Evolutionary conservation across 2,113 vertebrate genomes (phyloP).

Genomic region (Rhabdomys dilectus): DNA sequence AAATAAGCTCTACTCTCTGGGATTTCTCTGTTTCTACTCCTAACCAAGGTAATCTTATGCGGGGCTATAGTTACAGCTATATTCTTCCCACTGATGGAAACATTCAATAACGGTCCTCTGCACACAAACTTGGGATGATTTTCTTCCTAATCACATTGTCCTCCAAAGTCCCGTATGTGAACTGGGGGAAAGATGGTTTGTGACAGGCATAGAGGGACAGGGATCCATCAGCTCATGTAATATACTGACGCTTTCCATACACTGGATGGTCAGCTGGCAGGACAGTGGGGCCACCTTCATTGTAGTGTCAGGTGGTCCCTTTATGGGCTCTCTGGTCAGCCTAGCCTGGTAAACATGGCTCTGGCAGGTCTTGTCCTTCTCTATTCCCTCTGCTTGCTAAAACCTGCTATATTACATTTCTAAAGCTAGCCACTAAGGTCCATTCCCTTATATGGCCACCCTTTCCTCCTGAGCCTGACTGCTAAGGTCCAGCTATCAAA

Average conservation of each 20-base stretch:
- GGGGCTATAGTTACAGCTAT: neutral
- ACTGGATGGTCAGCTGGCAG: neutral
- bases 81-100: neutral
- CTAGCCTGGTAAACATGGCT: no score
- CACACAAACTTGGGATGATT: conserved; percentile 43
- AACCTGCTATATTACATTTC: no score
- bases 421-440: no score
- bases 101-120: conserved; percentile 48
- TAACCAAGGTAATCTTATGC: neutral
- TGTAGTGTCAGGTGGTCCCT: neutral
- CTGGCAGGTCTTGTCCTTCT: no score
- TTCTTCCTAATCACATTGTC: neutral
- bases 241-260: neutral
- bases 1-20: neutral
- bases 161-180: neutral
- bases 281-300: neutral
- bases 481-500: no score
- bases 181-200: neutral
- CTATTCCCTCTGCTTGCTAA: no score
- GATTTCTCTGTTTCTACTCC: neutral
- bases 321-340: neutral
- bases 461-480: no score
- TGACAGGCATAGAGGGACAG: neutral
- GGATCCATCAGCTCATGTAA: neutral
- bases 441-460: no score